phyloP scores from a whole-genome alignment of 2,888 invertebrate genomes.

The Cremastobaeus sp. region DNA sequence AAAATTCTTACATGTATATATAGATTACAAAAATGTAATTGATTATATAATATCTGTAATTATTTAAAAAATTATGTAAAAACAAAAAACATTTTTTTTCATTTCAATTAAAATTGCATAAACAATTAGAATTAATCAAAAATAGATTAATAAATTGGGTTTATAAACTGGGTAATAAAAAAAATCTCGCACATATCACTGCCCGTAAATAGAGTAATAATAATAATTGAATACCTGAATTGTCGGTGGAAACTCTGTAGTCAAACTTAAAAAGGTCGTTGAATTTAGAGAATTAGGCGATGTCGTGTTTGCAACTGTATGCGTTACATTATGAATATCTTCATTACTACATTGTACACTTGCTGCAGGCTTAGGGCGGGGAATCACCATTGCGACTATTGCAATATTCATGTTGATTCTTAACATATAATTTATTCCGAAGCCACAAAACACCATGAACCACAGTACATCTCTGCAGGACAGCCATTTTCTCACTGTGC shows the following conservation, averaged over 20 bases:
- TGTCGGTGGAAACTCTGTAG: not conserved
- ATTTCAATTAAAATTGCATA: too few relatives aligned
- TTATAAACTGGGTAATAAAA: too few relatives aligned
- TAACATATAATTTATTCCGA: constrained; percentile 85
- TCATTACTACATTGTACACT: constrained; percentile 65
- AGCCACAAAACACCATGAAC: constrained; percentile 83
- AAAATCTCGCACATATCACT: too few relatives aligned
- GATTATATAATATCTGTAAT: too few relatives aligned
- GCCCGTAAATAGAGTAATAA: too few relatives aligned
- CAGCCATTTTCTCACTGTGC: constrained; percentile 69
- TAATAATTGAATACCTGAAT: too few relatives aligned
- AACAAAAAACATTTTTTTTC: too few relatives aligned
- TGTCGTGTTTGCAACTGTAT: constrained; percentile 8
- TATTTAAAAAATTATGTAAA: too few relatives aligned
- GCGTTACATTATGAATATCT: not conserved
- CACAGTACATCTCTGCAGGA: constrained; percentile 80
- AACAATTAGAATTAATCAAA: too few relatives aligned
- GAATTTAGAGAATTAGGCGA: not conserved
- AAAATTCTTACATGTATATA: too few relatives aligned
- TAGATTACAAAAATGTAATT: too few relatives aligned
- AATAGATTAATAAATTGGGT: too few relatives aligned
- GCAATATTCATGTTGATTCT: constrained; percentile 84
- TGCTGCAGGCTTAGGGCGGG: constrained; percentile 64
- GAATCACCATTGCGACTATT: constrained; percentile 83
- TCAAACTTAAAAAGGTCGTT: not conserved